These are phyloP conservation scores for Hippocampus comes DNA, from an alignment of 2,113 vertebrate species.

Conservation along the genomic window DNA sequence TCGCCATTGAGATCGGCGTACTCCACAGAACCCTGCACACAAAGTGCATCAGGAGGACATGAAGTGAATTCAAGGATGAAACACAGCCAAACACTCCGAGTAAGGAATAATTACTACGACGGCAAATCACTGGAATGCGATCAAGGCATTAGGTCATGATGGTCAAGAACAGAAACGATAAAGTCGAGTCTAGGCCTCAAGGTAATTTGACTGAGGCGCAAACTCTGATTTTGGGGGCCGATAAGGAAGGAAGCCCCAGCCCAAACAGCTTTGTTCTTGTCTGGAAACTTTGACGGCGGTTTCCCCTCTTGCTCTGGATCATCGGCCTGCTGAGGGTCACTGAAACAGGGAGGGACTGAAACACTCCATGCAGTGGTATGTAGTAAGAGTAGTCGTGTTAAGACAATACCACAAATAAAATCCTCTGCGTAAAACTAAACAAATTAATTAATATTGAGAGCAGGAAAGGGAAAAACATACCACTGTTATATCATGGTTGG, in stretches of 20 bases:
- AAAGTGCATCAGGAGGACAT: constrained; percentile 21
- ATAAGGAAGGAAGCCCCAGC: constrained; percentile 65
- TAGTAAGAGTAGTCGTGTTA: neutral
- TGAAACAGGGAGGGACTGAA: neutral
- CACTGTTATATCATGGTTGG: neutral
- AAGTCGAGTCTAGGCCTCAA: constrained; percentile 40
- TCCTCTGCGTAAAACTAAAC: neutral
- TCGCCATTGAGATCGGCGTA: constrained; percentile 62
- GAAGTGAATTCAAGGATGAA: neutral
- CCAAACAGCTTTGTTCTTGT: constrained; percentile 59
- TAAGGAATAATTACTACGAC: neutral
- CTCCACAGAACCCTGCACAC: constrained; percentile 61
- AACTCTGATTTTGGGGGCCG: constrained; percentile 41
- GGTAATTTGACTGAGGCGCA: constrained; percentile 36
- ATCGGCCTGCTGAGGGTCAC: constrained; percentile 26
- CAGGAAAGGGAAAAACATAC: neutral
- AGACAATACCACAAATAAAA: no score
- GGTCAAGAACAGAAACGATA: neutral
- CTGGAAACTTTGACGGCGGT: constrained; percentile 60
- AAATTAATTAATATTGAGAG: neutral
- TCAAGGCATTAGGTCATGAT: neutral
- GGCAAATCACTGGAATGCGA: neutral
- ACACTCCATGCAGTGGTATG: neutral
- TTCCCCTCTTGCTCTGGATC: constrained; percentile 35
- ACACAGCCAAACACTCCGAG: neutral